Base-by-base conservation (phyloP, 2,888 invertebrate species). In the Clepsis dumicolana region DNA sequence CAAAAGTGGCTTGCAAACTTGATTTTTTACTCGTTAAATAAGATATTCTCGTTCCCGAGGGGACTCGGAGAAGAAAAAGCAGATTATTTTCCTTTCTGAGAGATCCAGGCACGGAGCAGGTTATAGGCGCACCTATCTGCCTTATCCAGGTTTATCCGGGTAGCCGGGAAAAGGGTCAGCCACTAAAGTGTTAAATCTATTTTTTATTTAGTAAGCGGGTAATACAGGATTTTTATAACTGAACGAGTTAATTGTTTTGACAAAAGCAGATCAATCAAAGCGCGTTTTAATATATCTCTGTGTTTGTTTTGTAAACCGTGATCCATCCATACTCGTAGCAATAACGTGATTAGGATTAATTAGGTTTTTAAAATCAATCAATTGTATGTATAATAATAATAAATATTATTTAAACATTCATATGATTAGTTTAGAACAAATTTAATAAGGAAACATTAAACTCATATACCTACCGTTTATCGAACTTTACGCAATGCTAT, bases 11-110 rank as follows among this genome's bases (percentile, higher is more conserved):
- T 48, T 18, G 21, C 21, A 48, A 2, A 48, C 48, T 52, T 27
- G 14, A 24, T 52, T 25, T 52, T 29, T 44, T 56, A 54, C 35
- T 50, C 4, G 18, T 35, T n/a, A 50, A 57, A 57, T 57, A 64
- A 57, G n/a, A 32, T 54, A 24, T 66, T 53, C 18, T 52, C 50
- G 29, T 18, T 24, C 24, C 14, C 44, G 32, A n/a, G 44, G 61
- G 44, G 27, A 44, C 44, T 61, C 54, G 60, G 41, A 54, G 18
- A 27, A 25, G 38, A 35, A 38, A 66, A 67, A 21, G 50, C 62
- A 63, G 67, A 67, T 63, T 67, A 67, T 63, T 62, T 67, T 57
- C 48, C 62, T 52, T 67, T 67, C 50, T 57, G 62, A 38, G 62
- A 10, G 62, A 56, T 50, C 62, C 61, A 21, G 48, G 24, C 54